Conservation (phyloP, 2,888 invertebrate genomes). For the Drosophila flavopinicola region DNA sequence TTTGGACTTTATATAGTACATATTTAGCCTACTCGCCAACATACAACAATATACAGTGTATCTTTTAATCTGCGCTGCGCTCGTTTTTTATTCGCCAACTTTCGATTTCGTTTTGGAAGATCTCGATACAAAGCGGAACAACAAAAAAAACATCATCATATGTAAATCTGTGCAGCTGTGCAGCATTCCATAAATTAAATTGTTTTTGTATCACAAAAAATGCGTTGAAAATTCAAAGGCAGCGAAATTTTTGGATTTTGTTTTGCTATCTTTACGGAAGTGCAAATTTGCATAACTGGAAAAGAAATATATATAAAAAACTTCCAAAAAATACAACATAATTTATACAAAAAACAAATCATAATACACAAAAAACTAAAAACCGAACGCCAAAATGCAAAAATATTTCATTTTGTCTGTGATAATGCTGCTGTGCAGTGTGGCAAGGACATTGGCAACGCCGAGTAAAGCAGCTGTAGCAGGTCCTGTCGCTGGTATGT, state of each 20-base stretch:
- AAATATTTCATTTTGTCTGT: constrained; percentile 82
- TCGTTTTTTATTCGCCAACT: constrained; percentile 72
- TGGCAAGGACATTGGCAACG: constrained; percentile 79
- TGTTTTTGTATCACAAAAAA: constrained; percentile 53
- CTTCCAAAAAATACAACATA: constrained; percentile 24
- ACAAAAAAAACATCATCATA: constrained; percentile 53
- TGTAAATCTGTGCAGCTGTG: constrained; percentile 49
- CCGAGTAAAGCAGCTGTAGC: constrained; percentile 71
- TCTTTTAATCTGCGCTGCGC: constrained; percentile 2
- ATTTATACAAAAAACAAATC: constrained; percentile 25
- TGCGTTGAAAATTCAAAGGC: constrained; percentile 55
- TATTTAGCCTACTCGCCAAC: constrained; percentile 19
- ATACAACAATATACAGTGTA: constrained; percentile 11
- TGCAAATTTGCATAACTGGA: constrained; percentile 54
- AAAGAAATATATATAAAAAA: constrained; percentile 29
- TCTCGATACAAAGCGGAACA: constrained; percentile 34
- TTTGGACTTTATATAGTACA: constrained; percentile 11
- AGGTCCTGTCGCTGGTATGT: constrained; percentile 81
- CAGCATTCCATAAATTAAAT: constrained; percentile 42
- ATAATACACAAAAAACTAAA: constrained; percentile 19
- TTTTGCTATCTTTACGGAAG: constrained; percentile 51
- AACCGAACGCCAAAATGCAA: constrained; percentile 66
- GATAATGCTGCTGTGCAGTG: constrained; percentile 82
- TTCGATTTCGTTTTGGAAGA: constrained; percentile 77
- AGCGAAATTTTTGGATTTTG: constrained; percentile 46